phyloP scores from a whole-genome alignment of 1,140 invertebrate genomes.

The Myzus persicae region DNA sequence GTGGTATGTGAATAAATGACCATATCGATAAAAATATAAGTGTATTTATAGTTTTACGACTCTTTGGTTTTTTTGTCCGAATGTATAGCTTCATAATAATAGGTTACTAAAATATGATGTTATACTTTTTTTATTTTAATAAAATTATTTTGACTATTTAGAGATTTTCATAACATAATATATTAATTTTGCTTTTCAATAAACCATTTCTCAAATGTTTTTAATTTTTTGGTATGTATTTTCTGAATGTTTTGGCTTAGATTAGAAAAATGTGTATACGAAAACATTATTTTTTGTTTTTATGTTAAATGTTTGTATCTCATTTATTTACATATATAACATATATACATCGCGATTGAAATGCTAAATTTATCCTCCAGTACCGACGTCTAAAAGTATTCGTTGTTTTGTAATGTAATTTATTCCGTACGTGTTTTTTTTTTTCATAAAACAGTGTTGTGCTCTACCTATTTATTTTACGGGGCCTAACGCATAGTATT shows the following conservation, averaged over 20 bases:
- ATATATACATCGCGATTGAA: background rate
- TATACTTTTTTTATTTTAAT: no score
- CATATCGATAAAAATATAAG: background rate
- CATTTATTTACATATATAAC: background rate
- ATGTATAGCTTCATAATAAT: no score
- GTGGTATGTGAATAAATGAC: background rate
- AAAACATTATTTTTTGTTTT: background rate
- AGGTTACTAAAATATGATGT: background rate
- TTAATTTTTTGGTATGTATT: background rate
- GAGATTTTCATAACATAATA: no score
- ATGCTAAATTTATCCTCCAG: conserved; percentile 7
- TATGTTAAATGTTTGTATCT: background rate
- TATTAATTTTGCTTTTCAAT: background rate
- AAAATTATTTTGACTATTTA: no score
- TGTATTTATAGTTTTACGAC: background rate
- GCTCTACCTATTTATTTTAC: conserved; percentile 59
- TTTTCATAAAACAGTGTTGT: conserved; percentile 30
- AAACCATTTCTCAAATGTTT: background rate
- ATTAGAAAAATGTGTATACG: background rate
- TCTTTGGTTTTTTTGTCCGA: background rate
- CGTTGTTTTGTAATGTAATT: conserved; percentile 22
- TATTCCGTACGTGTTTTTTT: conserved; percentile 39
- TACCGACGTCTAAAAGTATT: background rate
- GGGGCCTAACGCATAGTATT: conserved; percentile 62
- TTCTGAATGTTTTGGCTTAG: background rate